Base-by-base conservation (phyloP, 2,797 vertebrate species). In the Siniperca obscura region DNA sequence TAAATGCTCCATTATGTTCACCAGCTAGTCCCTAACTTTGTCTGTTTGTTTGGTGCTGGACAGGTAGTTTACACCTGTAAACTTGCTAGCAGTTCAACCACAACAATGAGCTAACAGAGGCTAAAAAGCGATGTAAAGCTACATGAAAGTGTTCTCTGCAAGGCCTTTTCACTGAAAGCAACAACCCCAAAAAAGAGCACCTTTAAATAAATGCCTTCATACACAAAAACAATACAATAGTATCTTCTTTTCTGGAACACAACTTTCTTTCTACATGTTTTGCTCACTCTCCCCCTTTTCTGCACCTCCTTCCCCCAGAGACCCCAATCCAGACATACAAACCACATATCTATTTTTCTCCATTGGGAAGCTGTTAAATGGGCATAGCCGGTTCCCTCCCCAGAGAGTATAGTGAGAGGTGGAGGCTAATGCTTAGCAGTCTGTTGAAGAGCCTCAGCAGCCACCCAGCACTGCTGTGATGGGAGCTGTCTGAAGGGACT, bases 321-420 rank as follows among this genome's bases (percentile, higher is more conserved):
- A 70, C 36, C 13, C 11, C 25, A 21, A 1, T 53, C 57, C 40
- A 56, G 60, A 82, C 74, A 87, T 71, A 79, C 72, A 74, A 67
- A 56, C 64, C 56, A 69, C 48, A 61, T 40, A 65, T 72, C 60
- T 40, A 27, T 71, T 79, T 71, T 42, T 46, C 74, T 83, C 90
- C 64, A n/a, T 48, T 78, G 76, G 80, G 86, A 86, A 75, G 79
- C 83, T 82, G 88, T 87, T 90, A 87, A 88, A 88, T 78, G 85
- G 61, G 80, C 80, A 86, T 61, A 83, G 86, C 74, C 13, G 62
- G 42, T 66, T 69, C n/a, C 42, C n/a, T 87, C 88, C 81, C 80
- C 5, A 8, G 84, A 76, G 92, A 80, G 56, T 5, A 40, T 25
- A 78, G 78, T 22, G 75, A 87, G 70, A 84, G 70, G 78, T 76